A percentile compares a stretch with the other conserved stretches of the same genome.
These are phyloP conservation scores for Synchiropus splendidus DNA, from an alignment of 2,113 vertebrate genomes.

Conservation along the genomic window DNA sequence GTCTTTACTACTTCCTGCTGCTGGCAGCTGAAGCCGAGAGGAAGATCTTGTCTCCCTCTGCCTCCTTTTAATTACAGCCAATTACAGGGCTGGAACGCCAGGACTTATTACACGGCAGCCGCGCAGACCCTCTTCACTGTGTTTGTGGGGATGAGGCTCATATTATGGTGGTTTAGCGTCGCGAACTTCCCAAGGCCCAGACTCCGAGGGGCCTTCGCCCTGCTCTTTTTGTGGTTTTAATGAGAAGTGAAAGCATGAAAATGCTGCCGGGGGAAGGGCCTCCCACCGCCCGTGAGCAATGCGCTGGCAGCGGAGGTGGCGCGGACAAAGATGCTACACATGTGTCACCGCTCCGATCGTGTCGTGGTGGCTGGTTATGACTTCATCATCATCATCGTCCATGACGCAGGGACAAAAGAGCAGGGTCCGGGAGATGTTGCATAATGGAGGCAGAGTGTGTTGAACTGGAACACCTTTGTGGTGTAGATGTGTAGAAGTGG, in stretches of 20 bases:
- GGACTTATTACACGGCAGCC: constrained; percentile 57
- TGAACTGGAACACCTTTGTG: constrained; percentile 5
- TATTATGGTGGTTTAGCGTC: constrained; percentile 52
- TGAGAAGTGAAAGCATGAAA: constrained; percentile 63
- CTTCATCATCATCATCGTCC: constrained; percentile 47
- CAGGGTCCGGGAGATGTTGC: constrained; percentile 6
- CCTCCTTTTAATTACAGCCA: constrained; percentile 68
- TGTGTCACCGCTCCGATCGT: constrained; percentile 34
- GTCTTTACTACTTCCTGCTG: constrained; percentile 61
- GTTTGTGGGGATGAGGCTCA: constrained; percentile 37
- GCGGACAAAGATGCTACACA: constrained; percentile 31
- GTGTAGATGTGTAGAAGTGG: too few relatives aligned
- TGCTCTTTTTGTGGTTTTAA: constrained; percentile 57
- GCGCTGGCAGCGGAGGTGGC: constrained; percentile 15
- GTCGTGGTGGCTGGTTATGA: constrained; percentile 33
- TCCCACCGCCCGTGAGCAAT: constrained; percentile 36
- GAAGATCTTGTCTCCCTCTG: constrained; percentile 52
- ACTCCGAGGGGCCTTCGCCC: constrained; percentile 34
- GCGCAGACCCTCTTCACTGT: constrained; percentile 39
- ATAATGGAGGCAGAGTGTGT: constrained; percentile 12
- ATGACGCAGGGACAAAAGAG: constrained; percentile 15
- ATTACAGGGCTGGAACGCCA: constrained; percentile 65
- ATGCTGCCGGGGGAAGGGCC: constrained; percentile 32
- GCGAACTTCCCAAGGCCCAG: constrained; percentile 33
- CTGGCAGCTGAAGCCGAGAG: constrained; percentile 51